Percentiles rank a stretch among this genome's conserved stretches.
Evolutionary conservation across 1,140 invertebrate genomes (phyloP).

Genomic region (Bombus confusus): DNA sequence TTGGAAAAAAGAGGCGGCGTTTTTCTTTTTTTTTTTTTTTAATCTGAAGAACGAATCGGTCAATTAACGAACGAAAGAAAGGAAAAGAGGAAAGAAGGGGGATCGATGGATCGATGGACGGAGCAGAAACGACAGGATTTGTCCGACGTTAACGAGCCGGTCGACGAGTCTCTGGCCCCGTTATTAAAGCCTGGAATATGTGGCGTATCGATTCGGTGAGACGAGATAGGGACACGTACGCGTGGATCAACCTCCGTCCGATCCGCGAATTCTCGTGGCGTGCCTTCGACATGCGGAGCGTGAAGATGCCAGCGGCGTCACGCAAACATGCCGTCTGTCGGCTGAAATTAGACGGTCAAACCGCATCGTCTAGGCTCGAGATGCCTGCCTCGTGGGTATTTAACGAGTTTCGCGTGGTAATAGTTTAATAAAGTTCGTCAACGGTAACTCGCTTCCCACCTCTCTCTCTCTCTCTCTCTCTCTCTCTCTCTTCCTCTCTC

Average conservation of each 20-base stretch:
- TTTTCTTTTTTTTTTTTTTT: no score
- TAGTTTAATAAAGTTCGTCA: slow-evolving; percentile 45
- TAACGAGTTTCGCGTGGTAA: slow-evolving; percentile 36
- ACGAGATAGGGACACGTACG: background rate
- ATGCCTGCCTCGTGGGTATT: slow-evolving; percentile 33
- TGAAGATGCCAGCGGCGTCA: slow-evolving; percentile 70
- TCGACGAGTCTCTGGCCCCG: background rate
- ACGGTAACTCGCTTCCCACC: background rate
- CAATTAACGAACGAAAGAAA: background rate
- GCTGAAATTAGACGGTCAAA: slow-evolving; percentile 61
- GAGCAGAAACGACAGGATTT: background rate
- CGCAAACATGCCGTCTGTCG: slow-evolving; percentile 60
- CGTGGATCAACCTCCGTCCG: slow-evolving; percentile 48
- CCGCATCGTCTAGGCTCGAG: slow-evolving; percentile 17
- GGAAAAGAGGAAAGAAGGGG: background rate
- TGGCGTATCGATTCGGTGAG: slow-evolving; percentile 48
- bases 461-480: no score
- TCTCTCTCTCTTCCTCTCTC: background rate
- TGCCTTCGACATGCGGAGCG: slow-evolving; percentile 65
- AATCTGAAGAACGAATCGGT: background rate
- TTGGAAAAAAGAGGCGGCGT: background rate
- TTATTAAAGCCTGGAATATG: slow-evolving; percentile 55
- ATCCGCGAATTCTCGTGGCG: slow-evolving; percentile 61
- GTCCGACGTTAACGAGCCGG: slow-evolving; percentile 33
- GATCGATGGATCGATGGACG: background rate